phyloP scores from a whole-genome alignment of 2,888 invertebrate species.

The Drosophila robusta region DNA sequence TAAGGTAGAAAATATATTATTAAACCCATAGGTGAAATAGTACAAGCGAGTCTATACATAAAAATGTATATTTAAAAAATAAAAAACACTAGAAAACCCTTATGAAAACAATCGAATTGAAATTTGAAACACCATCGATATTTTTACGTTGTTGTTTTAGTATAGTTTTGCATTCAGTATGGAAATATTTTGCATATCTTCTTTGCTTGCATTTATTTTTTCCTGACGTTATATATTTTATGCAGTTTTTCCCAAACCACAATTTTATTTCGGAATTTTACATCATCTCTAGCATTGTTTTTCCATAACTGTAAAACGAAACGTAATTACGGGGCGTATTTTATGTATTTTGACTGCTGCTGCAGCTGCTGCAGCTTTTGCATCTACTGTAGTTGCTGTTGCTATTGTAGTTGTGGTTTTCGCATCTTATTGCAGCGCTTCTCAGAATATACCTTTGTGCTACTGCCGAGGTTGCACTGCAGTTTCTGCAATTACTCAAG shows the following conservation, averaged over 20 bases:
- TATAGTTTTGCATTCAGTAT: too few relatives aligned
- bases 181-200: neutral
- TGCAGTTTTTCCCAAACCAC: neutral
- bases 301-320: constrained; percentile 29
- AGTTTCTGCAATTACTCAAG: constrained; percentile 61
- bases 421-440: constrained; percentile 1
- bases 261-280: neutral
- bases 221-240: constrained; percentile 3
- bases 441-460: constrained; percentile 23
- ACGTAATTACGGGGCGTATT: constrained; percentile 32
- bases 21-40: too few relatives aligned
- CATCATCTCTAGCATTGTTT: constrained; percentile 18
- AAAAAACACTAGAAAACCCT: too few relatives aligned
- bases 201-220: neutral
- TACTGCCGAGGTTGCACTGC: constrained; percentile 34
- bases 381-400: neutral
- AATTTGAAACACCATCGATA: too few relatives aligned
- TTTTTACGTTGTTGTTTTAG: too few relatives aligned
- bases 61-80: too few relatives aligned
- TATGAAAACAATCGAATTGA: too few relatives aligned
- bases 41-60: too few relatives aligned
- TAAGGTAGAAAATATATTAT: too few relatives aligned
- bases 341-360: constrained; percentile 7
- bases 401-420: neutral
- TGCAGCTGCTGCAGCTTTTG: constrained; percentile 1